A percentile compares a stretch with the other conserved stretches of the same genome.
Conservation (phyloP, 1,140 invertebrate genomes). For the Microplitis mediator region DNA sequence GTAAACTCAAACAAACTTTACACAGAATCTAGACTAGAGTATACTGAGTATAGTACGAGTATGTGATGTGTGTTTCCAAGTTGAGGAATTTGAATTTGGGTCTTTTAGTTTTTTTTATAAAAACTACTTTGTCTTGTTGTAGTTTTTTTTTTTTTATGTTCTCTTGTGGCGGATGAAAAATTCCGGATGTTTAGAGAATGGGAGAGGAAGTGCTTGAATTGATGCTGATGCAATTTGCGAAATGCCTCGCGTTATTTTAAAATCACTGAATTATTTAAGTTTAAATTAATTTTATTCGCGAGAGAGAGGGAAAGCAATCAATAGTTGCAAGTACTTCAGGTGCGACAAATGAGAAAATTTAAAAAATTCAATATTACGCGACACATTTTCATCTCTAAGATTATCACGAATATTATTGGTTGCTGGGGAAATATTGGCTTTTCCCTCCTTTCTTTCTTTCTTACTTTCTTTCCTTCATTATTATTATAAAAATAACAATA, state of each 20-base stretch:
- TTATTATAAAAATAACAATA: background rate
- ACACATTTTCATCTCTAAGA: slow-evolving; percentile 21
- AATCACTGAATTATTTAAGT: no score
- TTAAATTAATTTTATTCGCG: no score
- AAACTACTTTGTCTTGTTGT: no score
- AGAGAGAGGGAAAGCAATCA: background rate
- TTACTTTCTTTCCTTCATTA: background rate
- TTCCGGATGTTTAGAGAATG: no score
- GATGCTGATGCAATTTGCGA: no score
- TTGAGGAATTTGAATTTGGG: no score
- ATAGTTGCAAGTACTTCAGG: background rate
- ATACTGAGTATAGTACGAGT: background rate
- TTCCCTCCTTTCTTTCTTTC: background rate
- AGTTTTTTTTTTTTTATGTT: no score
- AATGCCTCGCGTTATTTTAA: no score
- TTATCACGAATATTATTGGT: slow-evolving; percentile 23
- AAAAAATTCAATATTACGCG: slow-evolving; percentile 21
- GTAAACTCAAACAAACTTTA: background rate
- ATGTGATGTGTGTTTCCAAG: background rate
- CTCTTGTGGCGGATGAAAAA: no score
- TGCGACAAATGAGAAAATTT: background rate
- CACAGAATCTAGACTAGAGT: background rate
- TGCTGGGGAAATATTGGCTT: slow-evolving; percentile 24
- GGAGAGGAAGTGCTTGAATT: no score
- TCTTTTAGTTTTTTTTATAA: no score